Percentiles rank a stretch among this genome's conserved stretches.
These are phyloP conservation scores for Margarornis squamiger DNA, from an alignment of 2,797 vertebrate species.

Conservation along the genomic window DNA sequence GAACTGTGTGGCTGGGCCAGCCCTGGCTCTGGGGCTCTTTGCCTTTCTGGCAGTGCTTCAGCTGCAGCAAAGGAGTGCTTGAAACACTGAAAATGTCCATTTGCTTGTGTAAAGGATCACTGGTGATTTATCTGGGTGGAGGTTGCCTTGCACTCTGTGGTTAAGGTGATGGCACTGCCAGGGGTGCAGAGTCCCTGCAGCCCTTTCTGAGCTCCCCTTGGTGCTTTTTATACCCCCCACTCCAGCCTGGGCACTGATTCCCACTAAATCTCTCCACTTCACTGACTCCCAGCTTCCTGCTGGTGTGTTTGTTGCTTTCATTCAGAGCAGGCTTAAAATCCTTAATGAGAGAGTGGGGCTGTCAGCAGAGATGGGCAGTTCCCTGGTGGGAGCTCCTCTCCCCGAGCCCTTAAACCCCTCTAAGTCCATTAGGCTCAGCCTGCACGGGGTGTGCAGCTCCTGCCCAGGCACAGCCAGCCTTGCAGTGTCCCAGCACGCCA, in stretches of 20 bases:
- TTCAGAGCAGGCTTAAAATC: neutral
- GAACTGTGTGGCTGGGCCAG: neutral
- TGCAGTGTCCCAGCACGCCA: neutral
- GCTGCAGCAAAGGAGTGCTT: neutral
- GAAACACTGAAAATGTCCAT: neutral
- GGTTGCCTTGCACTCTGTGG: neutral
- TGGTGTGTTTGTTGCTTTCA: neutral
- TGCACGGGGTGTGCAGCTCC: neutral
- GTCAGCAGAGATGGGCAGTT: neutral
- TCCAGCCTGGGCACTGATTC: neutral
- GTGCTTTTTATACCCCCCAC: neutral
- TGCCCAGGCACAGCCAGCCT: neutral
- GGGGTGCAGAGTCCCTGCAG: neutral
- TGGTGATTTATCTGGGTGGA: neutral
- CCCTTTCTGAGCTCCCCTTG: neutral
- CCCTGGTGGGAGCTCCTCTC: neutral
- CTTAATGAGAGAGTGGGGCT: neutral
- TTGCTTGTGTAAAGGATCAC: neutral
- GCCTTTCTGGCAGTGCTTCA: neutral
- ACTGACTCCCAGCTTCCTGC: neutral
- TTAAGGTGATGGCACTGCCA: too few relatives aligned
- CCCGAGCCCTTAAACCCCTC: neutral
- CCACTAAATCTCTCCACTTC: neutral
- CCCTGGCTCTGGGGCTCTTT: neutral
- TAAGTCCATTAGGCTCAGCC: constrained; percentile 17